These are phyloP conservation scores for Alauda arvensis DNA, from an alignment of 2,797 vertebrate species.

Conservation along the genomic window DNA sequence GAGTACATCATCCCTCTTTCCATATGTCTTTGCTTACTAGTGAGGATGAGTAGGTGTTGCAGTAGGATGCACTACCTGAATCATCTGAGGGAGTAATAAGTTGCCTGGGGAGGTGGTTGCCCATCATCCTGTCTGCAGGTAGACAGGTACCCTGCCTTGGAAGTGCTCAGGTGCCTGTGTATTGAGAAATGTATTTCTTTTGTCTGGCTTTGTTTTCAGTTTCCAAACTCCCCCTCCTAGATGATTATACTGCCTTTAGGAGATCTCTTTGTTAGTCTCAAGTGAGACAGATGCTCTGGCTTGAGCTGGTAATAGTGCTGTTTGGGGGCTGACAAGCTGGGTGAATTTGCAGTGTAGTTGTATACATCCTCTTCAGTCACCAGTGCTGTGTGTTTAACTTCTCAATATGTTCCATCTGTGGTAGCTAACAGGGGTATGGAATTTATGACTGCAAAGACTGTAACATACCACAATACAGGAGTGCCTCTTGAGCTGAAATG, in stretches of 20 bases:
- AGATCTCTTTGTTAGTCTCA: slow-evolving; percentile 28
- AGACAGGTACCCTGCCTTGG: background rate
- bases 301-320: slow-evolving; percentile 37
- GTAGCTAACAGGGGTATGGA: slow-evolving; percentile 43
- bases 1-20: slow-evolving; percentile 48
- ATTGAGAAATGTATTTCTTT: background rate
- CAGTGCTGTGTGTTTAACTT: slow-evolving; percentile 44
- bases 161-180: background rate
- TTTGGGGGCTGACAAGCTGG: slow-evolving; percentile 49
- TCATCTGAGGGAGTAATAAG: slow-evolving; percentile 42
- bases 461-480: slow-evolving; percentile 49
- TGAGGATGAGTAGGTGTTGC: slow-evolving; percentile 52
- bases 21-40: slow-evolving; percentile 63
- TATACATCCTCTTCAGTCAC: slow-evolving; percentile 50
- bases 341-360: slow-evolving; percentile 42
- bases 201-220: background rate
- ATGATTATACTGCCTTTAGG: background rate
- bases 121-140: background rate
- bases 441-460: slow-evolving; percentile 33
- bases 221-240: background rate
- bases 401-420: slow-evolving; percentile 49
- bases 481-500: slow-evolving; percentile 24
- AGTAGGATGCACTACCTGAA: slow-evolving; percentile 60
- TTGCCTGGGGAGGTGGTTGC: background rate
- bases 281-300: slow-evolving; percentile 51